Base-by-base conservation (phyloP, 2,888 invertebrate genomes). In the Pimpla rufipes region DNA sequence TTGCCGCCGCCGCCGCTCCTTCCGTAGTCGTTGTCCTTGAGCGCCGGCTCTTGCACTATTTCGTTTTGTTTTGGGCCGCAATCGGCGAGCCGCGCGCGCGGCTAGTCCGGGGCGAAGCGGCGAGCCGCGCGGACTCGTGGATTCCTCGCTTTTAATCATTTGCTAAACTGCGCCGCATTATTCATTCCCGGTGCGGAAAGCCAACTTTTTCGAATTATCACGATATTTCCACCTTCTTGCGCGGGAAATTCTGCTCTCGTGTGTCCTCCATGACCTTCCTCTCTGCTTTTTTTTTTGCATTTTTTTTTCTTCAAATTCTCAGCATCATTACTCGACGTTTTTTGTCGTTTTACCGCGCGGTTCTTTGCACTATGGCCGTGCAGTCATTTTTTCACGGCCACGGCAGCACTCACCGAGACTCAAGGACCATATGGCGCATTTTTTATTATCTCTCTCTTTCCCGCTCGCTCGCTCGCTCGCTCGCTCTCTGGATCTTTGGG, bases 1-100 rank as follows among this genome's bases (percentile, higher is more conserved):
- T 16, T 75, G 55, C 45, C 75, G 68, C 74, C 89, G 89, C 90
- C n/a, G n/a, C n/a, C 52, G 42, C 21, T 74, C 59, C 45, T 78
- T 73, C 74, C 89, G 89, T 90, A 93, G 91, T 92, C 89, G 93
- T 93, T 93, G 91, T 93, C 93, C 93, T 93, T 93, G 93, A 93
- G 85, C 89, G 86, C 85, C 59, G 45, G 70, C 88, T 89, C 89
- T 88, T 91, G 91, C 89, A 89, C 89, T 89, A 89, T 88, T 90
- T 91, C 90, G 89, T 92, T 92, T 92, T 91, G 91, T 93, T 92
- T 91, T 89, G 91, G 88, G n/a, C n/a, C n/a, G n/a, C n/a, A n/a
- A n/a, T n/a, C n/a, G n/a, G n/a, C 89, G 89, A 90, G 87, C 87
- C 86, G 87, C 85, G 84, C 87, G 29, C 29, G 29, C 29, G 29